phyloP scores from a whole-genome alignment of 2,113 vertebrate species.

The Phyllostomus hastatus region DNA sequence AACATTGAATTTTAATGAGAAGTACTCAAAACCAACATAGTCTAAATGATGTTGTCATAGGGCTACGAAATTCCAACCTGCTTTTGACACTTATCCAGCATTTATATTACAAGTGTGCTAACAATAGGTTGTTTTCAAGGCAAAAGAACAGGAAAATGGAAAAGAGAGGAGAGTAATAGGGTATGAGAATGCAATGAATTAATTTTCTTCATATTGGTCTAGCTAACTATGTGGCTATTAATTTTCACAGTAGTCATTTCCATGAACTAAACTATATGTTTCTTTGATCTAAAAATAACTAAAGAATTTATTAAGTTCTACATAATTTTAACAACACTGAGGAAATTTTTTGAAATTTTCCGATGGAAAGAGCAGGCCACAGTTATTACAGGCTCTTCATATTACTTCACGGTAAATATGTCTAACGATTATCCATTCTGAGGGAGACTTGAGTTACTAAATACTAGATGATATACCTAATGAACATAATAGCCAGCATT shows the following conservation, averaged over 20 bases:
- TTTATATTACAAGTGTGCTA: not conserved
- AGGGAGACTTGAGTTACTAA: not conserved
- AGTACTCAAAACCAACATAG: not conserved
- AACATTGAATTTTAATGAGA: conserved; percentile 6
- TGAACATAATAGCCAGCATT: not conserved
- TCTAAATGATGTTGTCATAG: not conserved
- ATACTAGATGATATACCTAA: not conserved
- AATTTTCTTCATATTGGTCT: not conserved
- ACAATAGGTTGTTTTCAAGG: not conserved
- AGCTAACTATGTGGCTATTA: not conserved
- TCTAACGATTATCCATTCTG: not conserved
- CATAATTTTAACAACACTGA: not conserved
- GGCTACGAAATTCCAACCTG: not conserved
- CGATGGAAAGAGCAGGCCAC: not conserved
- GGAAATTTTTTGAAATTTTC: not conserved
- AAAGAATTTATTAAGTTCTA: not conserved
- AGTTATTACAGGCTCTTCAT: not conserved
- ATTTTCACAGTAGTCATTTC: not conserved
- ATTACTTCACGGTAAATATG: not conserved
- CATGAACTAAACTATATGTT: not conserved
- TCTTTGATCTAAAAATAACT: conserved; percentile 30
- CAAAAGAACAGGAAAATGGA: not conserved
- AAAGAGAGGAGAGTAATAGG: not conserved
- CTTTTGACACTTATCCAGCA: not conserved
- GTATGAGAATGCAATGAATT: not conserved